These are phyloP conservation scores for Xylocampa areola DNA, from an alignment of 2,888 invertebrate genomes.

Conservation along the genomic window DNA sequence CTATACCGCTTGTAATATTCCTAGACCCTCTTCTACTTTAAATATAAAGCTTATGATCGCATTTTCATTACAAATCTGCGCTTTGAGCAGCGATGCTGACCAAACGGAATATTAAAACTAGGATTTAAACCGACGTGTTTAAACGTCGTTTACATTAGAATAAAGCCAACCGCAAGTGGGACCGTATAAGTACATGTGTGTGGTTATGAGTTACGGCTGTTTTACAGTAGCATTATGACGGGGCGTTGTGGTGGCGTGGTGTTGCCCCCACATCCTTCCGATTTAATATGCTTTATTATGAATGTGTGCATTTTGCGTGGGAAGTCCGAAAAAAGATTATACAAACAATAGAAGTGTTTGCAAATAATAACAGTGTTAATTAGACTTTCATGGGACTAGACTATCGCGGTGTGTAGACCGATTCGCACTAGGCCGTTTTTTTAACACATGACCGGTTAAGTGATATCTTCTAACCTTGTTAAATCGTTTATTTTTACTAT, in stretches of 20 bases:
- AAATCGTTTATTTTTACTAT: no score
- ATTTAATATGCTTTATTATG: constrained; percentile 56
- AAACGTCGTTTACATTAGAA: constrained; percentile 14
- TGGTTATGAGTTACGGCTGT: constrained; percentile 37
- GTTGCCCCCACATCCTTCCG: constrained; percentile 44
- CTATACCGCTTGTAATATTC: not conserved
- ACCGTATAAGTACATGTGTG: constrained; percentile 9
- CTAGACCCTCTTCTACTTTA: constrained; percentile 8
- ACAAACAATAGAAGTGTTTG: no score
- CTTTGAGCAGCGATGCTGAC: constrained; percentile 7
- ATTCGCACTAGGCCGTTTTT: no score
- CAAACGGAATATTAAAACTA: constrained; percentile 20
- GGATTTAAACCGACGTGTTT: not conserved
- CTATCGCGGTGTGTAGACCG: no score
- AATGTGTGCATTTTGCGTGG: constrained; percentile 39
- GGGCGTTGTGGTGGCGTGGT: constrained; percentile 22
- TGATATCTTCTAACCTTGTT: no score
- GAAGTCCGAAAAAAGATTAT: constrained; percentile 24
- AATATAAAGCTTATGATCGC: constrained; percentile 6
- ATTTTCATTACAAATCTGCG: constrained; percentile 17
- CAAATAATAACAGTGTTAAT: constrained; percentile 9
- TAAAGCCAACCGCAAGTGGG: constrained; percentile 15
- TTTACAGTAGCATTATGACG: constrained; percentile 30
- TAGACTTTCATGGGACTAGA: no score
- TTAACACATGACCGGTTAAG: no score